Base-by-base conservation (phyloP, 2,888 invertebrate species). In the Horisme vitalbata region DNA sequence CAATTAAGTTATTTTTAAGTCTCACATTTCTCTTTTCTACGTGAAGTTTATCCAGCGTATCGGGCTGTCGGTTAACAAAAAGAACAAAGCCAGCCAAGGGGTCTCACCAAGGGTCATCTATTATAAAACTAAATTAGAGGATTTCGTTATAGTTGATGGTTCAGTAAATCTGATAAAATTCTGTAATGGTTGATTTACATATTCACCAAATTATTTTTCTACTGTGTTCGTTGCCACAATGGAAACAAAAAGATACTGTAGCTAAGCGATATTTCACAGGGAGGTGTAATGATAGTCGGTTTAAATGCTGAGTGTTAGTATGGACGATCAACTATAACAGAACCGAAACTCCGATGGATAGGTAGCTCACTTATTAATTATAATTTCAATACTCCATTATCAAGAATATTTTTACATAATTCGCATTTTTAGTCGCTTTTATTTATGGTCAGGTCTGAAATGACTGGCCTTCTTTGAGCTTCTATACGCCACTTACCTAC, bases 101-200 rank as follows among this genome's bases (percentile, higher is more conserved):
- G 28, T 43, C 39, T 39, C 20, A 43, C 33, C 49, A 41, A 52
- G 49, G 52, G 55, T 46, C 47, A 48, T 62, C 59, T 62, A 55
- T 60, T 49, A 54, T 28, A 41, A 56, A 57, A 47, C 37, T 37
- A 53, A 53, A 50, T 54, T 55, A 56, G 38, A 45, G 58, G 52
- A 41, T 57, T 59, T 56, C 58, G 65, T 62, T 65, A 63, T 60
- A 64, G 55, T 66, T 62, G 75, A 55, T 74, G 66, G 66, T 59
- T 67, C 51, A 55, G 47, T 59, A 50, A 50, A 82, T 82, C 79
- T 64, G 77, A 80, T 79, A 79, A 70, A 60, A 63, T 67, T 68
- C 57, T 57, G 61, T 41, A 60, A n/a, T 59, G 39, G 55, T 59
- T 61, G 48, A 74, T 77, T 77, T 68, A 71, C 70, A 72, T 76